A percentile compares a stretch with the other conserved stretches of the same genome.
Conservation (phyloP, 2,797 vertebrate genomes). For the Echiichthys vipera region DNA sequence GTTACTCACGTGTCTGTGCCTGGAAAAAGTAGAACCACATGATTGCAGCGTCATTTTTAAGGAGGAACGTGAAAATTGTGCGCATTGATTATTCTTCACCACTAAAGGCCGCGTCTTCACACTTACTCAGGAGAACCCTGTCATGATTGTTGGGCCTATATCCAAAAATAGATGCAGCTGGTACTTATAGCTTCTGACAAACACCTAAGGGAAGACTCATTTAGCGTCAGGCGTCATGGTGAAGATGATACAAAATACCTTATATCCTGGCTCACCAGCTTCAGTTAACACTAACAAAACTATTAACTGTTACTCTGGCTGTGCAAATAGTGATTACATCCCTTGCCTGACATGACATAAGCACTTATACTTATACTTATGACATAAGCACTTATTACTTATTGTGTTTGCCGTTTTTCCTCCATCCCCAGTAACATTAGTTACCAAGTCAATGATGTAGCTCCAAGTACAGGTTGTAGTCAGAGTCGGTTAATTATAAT, state of each 20-base stretch:
- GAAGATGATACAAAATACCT: too few relatives aligned
- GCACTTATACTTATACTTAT: too few relatives aligned
- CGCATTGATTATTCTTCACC: background rate
- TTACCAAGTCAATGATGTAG: background rate
- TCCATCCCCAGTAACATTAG: background rate
- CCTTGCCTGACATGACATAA: too few relatives aligned
- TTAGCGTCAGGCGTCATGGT: background rate
- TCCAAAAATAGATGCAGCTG: constrained; percentile 21
- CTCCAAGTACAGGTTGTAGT: background rate
- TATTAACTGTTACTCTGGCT: background rate
- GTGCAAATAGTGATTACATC: background rate
- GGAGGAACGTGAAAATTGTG: background rate
- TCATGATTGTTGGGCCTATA: background rate
- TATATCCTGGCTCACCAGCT: background rate
- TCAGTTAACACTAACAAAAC: background rate
- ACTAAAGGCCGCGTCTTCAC: background rate
- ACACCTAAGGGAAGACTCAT: background rate
- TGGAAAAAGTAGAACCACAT: background rate
- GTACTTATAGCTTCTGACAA: background rate
- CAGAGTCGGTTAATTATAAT: too few relatives aligned
- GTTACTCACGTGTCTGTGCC: too few relatives aligned
- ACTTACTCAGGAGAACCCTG: too few relatives aligned
- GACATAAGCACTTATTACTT: constrained; percentile 12
- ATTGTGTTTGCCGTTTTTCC: background rate
- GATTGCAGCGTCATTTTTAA: background rate